Percentiles rank a stretch among this genome's conserved stretches.
Conservation (phyloP, 2,888 invertebrate species). For the Mythimna vitellina region DNA sequence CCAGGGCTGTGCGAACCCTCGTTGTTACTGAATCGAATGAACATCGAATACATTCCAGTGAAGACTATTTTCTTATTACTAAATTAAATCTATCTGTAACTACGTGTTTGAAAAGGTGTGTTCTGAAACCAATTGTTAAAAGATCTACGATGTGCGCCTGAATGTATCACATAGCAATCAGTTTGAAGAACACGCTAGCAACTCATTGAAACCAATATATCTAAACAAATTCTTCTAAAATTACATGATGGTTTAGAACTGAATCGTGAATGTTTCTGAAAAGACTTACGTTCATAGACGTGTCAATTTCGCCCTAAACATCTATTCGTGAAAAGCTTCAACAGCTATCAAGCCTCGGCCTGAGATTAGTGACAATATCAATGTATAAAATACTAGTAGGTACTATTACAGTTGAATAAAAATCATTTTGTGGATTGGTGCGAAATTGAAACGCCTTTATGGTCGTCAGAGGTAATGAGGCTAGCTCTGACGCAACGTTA, state of each 20-base stretch:
- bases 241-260: background rate
- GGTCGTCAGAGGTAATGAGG: background rate
- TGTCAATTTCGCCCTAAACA: background rate
- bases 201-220: background rate
- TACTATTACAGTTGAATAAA: background rate
- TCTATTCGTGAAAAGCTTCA: too few relatives aligned
- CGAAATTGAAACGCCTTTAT: constrained; percentile 7
- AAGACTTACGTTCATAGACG: background rate
- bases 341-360: background rate
- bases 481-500: constrained; percentile 32
- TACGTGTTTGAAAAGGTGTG: constrained; percentile 11
- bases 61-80: constrained; percentile 52
- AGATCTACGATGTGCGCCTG: background rate
- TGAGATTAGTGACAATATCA: background rate
- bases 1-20: constrained; percentile 1
- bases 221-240: constrained; percentile 2
- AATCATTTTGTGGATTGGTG: background rate
- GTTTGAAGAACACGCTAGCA: constrained; percentile 7
- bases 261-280: constrained; percentile 3
- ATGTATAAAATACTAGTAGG: background rate
- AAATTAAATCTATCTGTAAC: constrained; percentile 12
- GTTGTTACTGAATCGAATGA: constrained; percentile 59
- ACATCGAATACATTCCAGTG: constrained; percentile 81
- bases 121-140: background rate
- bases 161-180: constrained; percentile 2